Conservation (phyloP, 1,140 invertebrate genomes). For the Lerema accius region DNA sequence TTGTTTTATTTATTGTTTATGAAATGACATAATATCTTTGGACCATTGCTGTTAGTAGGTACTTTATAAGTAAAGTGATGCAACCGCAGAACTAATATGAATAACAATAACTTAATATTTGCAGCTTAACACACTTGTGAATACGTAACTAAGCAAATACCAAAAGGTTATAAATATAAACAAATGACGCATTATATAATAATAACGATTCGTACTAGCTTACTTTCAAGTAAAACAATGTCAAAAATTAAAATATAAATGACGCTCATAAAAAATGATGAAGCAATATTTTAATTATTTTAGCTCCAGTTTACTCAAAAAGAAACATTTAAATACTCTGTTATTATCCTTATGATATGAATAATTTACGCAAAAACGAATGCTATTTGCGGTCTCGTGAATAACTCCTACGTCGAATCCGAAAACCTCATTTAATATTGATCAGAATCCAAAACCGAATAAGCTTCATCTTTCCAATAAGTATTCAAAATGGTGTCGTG, state of each 20-base stretch:
- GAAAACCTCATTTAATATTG: constrained; percentile 11
- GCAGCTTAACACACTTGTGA: no score
- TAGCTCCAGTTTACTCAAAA: not conserved
- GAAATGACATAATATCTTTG: no score
- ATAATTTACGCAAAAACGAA: not conserved
- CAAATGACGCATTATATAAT: no score
- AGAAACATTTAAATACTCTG: not conserved
- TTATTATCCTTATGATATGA: not conserved
- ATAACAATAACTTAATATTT: no score
- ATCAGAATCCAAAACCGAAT: constrained; percentile 14
- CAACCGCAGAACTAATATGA: no score
- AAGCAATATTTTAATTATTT: not conserved
- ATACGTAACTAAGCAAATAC: no score
- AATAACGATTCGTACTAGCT: no score
- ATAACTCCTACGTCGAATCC: not conserved
- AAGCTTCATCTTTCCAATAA: constrained; percentile 25
- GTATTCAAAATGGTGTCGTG: constrained; percentile 24
- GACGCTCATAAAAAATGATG: not conserved
- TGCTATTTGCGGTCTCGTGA: constrained; percentile 2
- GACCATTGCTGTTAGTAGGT: no score
- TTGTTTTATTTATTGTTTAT: no score
- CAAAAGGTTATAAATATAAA: no score
- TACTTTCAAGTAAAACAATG: no score
- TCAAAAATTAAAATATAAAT: constrained; percentile 1
- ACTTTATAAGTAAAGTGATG: no score